Base-by-base conservation (phyloP, 2,797 vertebrate genomes). In the Tapera naevia region DNA sequence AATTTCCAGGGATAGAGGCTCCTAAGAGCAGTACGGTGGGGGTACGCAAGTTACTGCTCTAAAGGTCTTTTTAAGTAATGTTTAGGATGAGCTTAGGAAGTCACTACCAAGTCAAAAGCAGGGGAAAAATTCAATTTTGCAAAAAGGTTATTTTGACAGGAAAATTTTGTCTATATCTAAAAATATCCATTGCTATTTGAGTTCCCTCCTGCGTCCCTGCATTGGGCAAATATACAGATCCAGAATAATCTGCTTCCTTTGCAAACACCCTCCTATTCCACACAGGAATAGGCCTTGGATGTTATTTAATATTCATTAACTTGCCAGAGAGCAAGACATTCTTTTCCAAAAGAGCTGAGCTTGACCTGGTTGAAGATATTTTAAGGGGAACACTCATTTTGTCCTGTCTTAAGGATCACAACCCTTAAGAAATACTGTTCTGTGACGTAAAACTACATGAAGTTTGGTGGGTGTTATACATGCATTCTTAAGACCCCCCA, bases 191-290 rank as follows among this genome's bases (percentile, higher is more conserved):
- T 66, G 9, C 7, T 60, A 2, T 39, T 8, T 46, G 30, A 57
- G 46, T 39, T 80, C 43, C 11, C 22, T 43, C 14, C 76, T 71
- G 30, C 62, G 15, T 10, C 23, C 33, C 14, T 43, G 1, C 27
- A 5, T 9, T 32, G 13, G 10, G 39, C 70, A 45, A 32, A 79
- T 48, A 53, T 19, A 58, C 7, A 50, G 7, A 58, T 0, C 0
- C 13, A 71, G 28, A 71, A 51, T 57, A 70, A 66, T 19, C 7
- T 48, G 22, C 21, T 74, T 86, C 9, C 12, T 78, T 51, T 86
- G 27, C 11, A 74, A 10, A 70, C 0, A 0, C 2, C 5, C 16
- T 48, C 10, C 46, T 48, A 12, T 23, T 23, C 46, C 46, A 48
- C 46, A 48, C 22, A 48, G 46, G 21, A 80, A 25, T 13, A 80